These are phyloP conservation scores for Crenuchus spilurus DNA, from an alignment of 2,797 vertebrate genomes.

Conservation along the genomic window DNA sequence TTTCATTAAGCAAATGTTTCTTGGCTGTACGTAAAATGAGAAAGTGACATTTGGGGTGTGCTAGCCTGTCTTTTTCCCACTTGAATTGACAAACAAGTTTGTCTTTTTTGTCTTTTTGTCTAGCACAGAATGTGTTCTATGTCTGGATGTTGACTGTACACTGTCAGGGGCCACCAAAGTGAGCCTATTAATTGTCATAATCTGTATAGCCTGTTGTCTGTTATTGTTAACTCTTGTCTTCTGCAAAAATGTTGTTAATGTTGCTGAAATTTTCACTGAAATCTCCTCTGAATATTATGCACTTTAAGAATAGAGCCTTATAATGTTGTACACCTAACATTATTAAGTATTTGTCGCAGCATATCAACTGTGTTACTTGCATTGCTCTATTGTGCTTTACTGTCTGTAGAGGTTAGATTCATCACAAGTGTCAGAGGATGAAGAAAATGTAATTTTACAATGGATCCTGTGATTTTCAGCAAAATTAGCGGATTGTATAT, in stretches of 20 bases:
- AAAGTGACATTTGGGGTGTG: neutral
- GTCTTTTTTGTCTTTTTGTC: neutral
- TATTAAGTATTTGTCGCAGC: slow-evolving; percentile 40
- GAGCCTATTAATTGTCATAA: slow-evolving; percentile 16
- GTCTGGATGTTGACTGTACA: slow-evolving; percentile 19
- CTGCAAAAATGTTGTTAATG: slow-evolving; percentile 35
- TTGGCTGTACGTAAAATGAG: slow-evolving; percentile 19
- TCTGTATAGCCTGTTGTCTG: slow-evolving; percentile 28
- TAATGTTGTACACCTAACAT: slow-evolving; percentile 35
- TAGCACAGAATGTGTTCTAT: slow-evolving; percentile 24
- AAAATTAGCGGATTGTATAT: slow-evolving; percentile 25
- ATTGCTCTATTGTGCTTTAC: slow-evolving; percentile 30
- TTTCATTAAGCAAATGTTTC: slow-evolving; percentile 14
- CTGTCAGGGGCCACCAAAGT: slow-evolving; percentile 22
- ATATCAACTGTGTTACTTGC: slow-evolving; percentile 25
- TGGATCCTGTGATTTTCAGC: slow-evolving; percentile 39
- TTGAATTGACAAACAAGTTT: neutral
- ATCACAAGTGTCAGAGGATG: slow-evolving; percentile 28
- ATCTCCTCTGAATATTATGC: slow-evolving; percentile 51
- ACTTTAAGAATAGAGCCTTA: slow-evolving; percentile 59
- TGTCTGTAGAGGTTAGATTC: slow-evolving; percentile 35
- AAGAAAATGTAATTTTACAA: slow-evolving; percentile 15
- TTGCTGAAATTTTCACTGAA: slow-evolving; percentile 32
- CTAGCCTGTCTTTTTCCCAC: neutral
- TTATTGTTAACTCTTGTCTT: slow-evolving; percentile 33